Evolutionary conservation across 2,797 vertebrate species (phyloP).

Genomic region (Lateolabrax maculatus): DNA sequence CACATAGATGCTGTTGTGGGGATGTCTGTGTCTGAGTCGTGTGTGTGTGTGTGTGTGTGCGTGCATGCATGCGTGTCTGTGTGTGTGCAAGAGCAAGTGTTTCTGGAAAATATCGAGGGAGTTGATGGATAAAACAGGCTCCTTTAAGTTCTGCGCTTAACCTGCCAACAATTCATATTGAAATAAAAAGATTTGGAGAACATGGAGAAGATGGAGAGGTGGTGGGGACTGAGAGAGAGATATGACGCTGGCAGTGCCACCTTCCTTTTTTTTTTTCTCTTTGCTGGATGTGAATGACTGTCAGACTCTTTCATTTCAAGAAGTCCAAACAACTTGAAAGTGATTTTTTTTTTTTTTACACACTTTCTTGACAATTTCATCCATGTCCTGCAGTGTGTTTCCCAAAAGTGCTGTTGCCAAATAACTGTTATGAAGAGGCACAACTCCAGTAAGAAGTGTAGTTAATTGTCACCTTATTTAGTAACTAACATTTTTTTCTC

Average conservation of each 20-base stretch:
- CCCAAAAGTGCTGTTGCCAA: background rate
- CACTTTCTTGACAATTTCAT: background rate
- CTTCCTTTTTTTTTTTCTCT: slow-evolving; percentile 1
- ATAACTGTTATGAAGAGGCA: background rate
- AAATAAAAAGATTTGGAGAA: slow-evolving; percentile 49
- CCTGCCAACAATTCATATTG: slow-evolving; percentile 62
- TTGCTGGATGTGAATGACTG: slow-evolving; percentile 29
- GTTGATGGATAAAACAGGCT: slow-evolving; percentile 56
- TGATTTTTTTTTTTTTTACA: slow-evolving; percentile 17
- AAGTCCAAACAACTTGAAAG: slow-evolving; percentile 17
- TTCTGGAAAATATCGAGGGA: slow-evolving; percentile 51
- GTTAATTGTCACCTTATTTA: background rate
- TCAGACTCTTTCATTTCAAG: slow-evolving; percentile 23
- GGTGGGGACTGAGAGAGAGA: slow-evolving; percentile 8
- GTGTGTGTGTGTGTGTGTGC: slow-evolving; percentile 7
- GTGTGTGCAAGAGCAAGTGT: slow-evolving; percentile 4
- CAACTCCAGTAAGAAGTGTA: background rate
- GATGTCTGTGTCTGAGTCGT: slow-evolving; percentile 28
- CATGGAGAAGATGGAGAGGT: slow-evolving; percentile 30
- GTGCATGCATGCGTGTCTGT: slow-evolving; percentile 3
- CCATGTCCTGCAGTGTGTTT: slow-evolving; percentile 14
- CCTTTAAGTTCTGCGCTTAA: slow-evolving; percentile 56
- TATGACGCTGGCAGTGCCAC: slow-evolving; percentile 25
- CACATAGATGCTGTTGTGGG: slow-evolving; percentile 37
- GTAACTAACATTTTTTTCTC: too few species aligned